Evolutionary conservation across 2,113 vertebrate species (phyloP).

Genomic region (Mohoua ochrocephala): DNA sequence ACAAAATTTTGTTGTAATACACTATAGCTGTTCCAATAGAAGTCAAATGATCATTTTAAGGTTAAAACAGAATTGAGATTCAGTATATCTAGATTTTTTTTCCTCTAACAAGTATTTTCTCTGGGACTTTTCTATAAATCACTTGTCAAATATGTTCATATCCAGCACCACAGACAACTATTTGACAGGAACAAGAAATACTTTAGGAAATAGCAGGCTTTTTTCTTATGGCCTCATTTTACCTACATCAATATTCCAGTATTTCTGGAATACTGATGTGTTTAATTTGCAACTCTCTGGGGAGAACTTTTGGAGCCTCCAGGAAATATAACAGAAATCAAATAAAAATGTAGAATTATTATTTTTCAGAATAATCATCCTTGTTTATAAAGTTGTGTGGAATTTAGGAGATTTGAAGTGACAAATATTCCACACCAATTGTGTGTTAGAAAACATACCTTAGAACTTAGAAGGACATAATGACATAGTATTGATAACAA

Average conservation of each 20-base stretch:
- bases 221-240: neutral
- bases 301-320: neutral
- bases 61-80: neutral
- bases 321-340: neutral
- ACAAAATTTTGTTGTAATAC: neutral
- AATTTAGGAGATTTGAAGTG: neutral
- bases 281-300: neutral
- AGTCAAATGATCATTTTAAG: neutral
- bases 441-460: neutral
- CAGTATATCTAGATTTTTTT: neutral
- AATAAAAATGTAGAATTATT: neutral
- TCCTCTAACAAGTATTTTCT: neutral
- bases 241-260: neutral
- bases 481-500: neutral
- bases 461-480: neutral
- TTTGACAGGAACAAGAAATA: neutral
- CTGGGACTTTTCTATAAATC: neutral
- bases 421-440: neutral
- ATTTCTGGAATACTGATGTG: neutral
- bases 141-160: neutral
- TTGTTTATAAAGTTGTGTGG: neutral
- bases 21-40: neutral
- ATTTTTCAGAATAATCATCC: neutral
- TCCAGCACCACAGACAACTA: neutral
- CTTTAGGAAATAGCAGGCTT: neutral